Conservation (phyloP, 2,888 invertebrate species). For the Drosophila parthenogenetica region DNA sequence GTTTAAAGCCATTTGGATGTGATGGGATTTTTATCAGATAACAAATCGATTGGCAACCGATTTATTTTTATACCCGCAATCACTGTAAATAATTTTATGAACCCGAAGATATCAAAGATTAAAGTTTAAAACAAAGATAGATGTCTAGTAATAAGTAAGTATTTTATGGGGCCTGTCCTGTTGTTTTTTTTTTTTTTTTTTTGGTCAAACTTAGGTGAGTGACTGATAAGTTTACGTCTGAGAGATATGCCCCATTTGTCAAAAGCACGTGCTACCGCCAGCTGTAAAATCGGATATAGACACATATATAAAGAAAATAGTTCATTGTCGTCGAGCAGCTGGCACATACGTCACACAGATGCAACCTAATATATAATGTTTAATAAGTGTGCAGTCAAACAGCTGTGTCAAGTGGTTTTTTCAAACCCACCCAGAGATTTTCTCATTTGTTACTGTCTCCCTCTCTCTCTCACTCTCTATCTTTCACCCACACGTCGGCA, state of each 20-base stretch:
- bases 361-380: not conserved
- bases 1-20: slow-evolving; percentile 36
- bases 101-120: too few relatives aligned
- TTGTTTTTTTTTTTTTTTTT: too few relatives aligned
- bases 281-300: not conserved
- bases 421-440: not conserved
- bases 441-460: not conserved
- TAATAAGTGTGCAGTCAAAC: slow-evolving; percentile 28
- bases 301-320: slow-evolving; percentile 15
- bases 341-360: not conserved
- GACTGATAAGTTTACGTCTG: slow-evolving; percentile 49
- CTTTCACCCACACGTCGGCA: not conserved
- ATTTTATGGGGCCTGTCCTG: too few relatives aligned
- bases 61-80: slow-evolving; percentile 21
- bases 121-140: too few relatives aligned
- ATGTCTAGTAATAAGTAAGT: too few relatives aligned
- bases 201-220: slow-evolving; percentile 24
- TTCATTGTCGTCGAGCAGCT: not conserved
- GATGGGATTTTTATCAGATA: slow-evolving; percentile 56
- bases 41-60: slow-evolving; percentile 39
- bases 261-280: slow-evolving; percentile 20
- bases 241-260: slow-evolving; percentile 44
- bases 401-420: slow-evolving; percentile 53
- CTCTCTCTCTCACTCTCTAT: not conserved
- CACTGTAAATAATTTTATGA: not conserved